Percentiles rank a stretch among this genome's conserved stretches.
phyloP scores from a whole-genome alignment of 2,888 invertebrate genomes.

The Zygaena filipendulae region DNA sequence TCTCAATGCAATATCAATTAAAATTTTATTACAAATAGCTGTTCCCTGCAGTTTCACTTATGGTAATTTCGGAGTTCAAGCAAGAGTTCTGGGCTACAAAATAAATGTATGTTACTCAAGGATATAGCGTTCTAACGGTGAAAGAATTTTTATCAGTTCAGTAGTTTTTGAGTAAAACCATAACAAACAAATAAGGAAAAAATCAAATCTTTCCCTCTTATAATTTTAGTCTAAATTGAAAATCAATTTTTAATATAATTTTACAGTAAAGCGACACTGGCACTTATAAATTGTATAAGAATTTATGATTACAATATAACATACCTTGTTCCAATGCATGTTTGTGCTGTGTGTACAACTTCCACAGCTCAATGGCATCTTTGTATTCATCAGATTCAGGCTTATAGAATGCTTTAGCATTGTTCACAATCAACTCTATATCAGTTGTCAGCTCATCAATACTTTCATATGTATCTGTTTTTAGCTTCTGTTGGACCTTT shows the following conservation, averaged over 20 bases:
- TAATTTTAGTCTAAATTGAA: not conserved
- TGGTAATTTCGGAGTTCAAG: no score
- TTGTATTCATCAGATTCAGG: constrained; percentile 85
- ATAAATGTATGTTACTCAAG: no score
- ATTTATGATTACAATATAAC: no score
- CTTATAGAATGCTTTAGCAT: constrained; percentile 96
- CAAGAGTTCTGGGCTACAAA: no score
- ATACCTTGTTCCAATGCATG: constrained; percentile 51
- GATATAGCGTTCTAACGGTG: no score
- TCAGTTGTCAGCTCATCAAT: constrained; percentile 92
- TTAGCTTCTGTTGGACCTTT: constrained; percentile 93
- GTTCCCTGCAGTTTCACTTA: no score
- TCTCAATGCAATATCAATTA: no score
- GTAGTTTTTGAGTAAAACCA: not conserved
- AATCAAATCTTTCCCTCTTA: not conserved
- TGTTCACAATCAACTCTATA: constrained; percentile 90
- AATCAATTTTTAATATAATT: not conserved
- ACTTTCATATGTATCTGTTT: constrained; percentile 96
- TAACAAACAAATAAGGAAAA: not conserved
- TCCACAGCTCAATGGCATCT: constrained; percentile 91
- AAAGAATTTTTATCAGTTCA: no score
- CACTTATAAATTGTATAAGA: no score
- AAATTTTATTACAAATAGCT: no score
- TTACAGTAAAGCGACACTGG: no score
- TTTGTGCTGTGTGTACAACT: constrained; percentile 73